Evolutionary conservation across 2,888 invertebrate genomes (phyloP).

Genomic region (Pseudococcus viburni): DNA sequence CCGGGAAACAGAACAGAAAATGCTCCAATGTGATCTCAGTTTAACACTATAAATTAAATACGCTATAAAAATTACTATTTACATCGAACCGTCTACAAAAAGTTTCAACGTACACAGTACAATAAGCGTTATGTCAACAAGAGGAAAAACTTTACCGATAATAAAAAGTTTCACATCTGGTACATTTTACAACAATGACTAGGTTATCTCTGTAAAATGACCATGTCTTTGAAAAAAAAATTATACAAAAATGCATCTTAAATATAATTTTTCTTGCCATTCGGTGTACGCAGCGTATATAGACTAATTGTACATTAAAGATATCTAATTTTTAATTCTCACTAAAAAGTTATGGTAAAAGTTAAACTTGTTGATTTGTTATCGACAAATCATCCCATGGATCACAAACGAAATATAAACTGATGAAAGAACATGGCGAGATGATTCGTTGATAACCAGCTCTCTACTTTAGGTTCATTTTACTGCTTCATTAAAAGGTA

Average conservation of each 20-base stretch:
- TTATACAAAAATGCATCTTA: background rate
- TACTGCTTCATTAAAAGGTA: slow-evolving; percentile 20
- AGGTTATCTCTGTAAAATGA: slow-evolving; percentile 51
- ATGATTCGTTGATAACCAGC: background rate
- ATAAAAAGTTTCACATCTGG: slow-evolving; percentile 1
- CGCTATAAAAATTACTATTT: slow-evolving; percentile 43
- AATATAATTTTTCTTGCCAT: slow-evolving; percentile 21
- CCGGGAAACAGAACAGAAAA: background rate
- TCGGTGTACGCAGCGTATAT: background rate
- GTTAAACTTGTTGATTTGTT: slow-evolving; percentile 33
- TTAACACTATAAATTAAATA: slow-evolving; percentile 16
- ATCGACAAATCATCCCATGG: background rate
- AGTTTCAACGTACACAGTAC: slow-evolving; percentile 16
- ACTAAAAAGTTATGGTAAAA: slow-evolving; percentile 54
- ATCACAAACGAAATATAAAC: background rate
- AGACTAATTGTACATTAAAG: background rate
- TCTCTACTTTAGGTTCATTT: slow-evolving; percentile 8
- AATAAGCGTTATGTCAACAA: slow-evolving; percentile 19
- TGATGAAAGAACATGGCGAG: background rate
- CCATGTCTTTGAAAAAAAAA: background rate
- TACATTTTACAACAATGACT: slow-evolving; percentile 50
- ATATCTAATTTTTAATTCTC: slow-evolving; percentile 33
- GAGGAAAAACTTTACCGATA: background rate
- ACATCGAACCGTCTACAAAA: slow-evolving; percentile 45
- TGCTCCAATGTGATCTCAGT: slow-evolving; percentile 46